A percentile compares a stretch with the other conserved stretches of the same genome.
These are phyloP conservation scores for Centroberyx gerrardi DNA, from an alignment of 2,797 vertebrate species.

Conservation along the genomic window DNA sequence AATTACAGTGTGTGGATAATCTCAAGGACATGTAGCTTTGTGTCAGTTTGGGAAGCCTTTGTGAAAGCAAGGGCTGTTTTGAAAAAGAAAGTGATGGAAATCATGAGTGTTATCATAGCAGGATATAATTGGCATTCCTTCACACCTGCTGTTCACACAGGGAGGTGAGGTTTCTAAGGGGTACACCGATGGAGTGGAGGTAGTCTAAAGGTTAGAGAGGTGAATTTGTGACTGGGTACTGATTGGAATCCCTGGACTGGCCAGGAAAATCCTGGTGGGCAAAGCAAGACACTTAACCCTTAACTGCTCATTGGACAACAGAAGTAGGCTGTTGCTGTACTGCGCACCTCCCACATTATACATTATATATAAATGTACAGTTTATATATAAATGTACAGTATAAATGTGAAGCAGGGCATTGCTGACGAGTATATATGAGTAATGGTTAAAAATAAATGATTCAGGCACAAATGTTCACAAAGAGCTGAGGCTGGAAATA, in stretches of 20 bases:
- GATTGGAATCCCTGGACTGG: background rate
- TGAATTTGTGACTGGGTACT: background rate
- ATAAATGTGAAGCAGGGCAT: too few relatives aligned
- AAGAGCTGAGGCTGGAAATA: too few relatives aligned
- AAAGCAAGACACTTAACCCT: conserved; percentile 33
- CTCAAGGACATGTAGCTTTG: too few relatives aligned
- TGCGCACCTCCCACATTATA: background rate
- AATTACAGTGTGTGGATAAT: too few relatives aligned
- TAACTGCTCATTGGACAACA: conserved; percentile 41
- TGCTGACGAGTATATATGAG: too few relatives aligned
- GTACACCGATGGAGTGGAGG: background rate
- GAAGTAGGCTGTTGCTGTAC: conserved; percentile 24
- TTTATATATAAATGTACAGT: too few relatives aligned
- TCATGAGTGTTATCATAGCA: background rate
- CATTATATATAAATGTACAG: too few relatives aligned
- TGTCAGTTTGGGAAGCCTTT: background rate
- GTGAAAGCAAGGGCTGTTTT: background rate
- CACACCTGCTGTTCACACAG: background rate
- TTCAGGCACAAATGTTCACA: too few relatives aligned
- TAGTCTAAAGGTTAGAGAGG: background rate
- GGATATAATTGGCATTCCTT: background rate
- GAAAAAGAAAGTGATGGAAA: background rate
- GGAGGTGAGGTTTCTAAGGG: background rate
- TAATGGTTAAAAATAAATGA: too few relatives aligned
- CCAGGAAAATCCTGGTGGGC: background rate